Conservation (phyloP, 2,797 vertebrate genomes). For the Lindbergichthys nudifrons region DNA sequence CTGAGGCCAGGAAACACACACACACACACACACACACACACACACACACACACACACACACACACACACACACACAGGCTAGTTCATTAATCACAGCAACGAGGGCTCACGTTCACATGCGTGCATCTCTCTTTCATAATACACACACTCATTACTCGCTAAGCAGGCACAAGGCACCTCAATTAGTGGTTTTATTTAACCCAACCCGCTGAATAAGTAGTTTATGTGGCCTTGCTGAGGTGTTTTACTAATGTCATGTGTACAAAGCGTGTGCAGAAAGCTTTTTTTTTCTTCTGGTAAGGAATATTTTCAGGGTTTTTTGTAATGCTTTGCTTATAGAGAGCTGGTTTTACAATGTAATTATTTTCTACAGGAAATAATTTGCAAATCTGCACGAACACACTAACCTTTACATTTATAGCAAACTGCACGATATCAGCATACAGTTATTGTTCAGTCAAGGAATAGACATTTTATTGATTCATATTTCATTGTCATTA, state of each 20-base stretch:
- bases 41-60: conserved; percentile 5
- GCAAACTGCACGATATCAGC: background rate
- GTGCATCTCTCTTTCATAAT: background rate
- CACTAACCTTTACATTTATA: background rate
- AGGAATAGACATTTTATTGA: background rate
- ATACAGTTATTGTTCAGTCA: background rate
- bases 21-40: conserved; percentile 12
- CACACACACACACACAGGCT: conserved; percentile 11
- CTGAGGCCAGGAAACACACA: conserved; percentile 19
- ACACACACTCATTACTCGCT: conserved; percentile 12
- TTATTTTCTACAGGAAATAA: background rate
- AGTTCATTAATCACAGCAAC: conserved; percentile 59
- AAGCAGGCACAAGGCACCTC: conserved; percentile 17
- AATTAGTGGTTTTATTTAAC: conserved; percentile 41
- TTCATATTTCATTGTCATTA: background rate
- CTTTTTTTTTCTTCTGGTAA: background rate
- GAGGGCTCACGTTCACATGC: conserved; percentile 32
- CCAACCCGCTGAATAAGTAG: background rate
- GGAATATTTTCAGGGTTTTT: background rate
- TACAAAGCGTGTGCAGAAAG: background rate
- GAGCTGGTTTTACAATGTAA: background rate
- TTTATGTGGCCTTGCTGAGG: conserved; percentile 9
- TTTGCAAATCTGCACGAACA: background rate
- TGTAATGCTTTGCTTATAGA: background rate
- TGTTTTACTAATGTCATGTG: background rate